Base-by-base conservation (phyloP, 2,113 vertebrate genomes). In the Hydropotes inermis region DNA sequence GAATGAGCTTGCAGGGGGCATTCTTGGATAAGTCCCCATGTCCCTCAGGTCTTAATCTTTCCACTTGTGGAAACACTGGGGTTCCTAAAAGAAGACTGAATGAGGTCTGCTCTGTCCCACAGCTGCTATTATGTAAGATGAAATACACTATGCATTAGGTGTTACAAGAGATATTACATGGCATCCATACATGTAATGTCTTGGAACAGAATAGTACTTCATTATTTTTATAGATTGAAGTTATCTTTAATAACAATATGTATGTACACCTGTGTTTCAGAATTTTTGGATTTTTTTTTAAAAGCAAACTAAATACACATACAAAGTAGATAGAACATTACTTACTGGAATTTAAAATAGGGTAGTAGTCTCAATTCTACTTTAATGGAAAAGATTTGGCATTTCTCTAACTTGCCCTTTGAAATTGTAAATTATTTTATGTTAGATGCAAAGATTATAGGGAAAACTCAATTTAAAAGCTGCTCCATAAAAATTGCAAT, bases 391-490 rank as follows among this genome's bases (percentile, higher is more conserved):
- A 64, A 47, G 13, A 64, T 15, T 23, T 36, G n/a, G 7, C 36
- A 50, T 83, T 90, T 92, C 54, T 90, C 76, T 70, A 91, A 91
- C 4, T 39, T 36, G 17, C 16, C 74, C 82, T 93, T 91, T 82
- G 52, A 76, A 76, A 94, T 3, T 36, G 6, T 25, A 15, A 82
- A 95, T 43, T 55, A n/a, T 78, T 13, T 1, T 6, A 36, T 17
- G 2, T 83, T 58, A 78, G 52, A 94, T 45, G 96, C 81, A 87
- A 85, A 92, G 50, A 50, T 55, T 50, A 52, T 61, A 21, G 5
- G 28, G 33, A 79, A 74, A 94, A 79, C 10, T 87, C 52, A 87
- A 28, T 78, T 47, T 89, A 84, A 93, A 95, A 95, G 55, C 58
- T 70, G 61, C 13, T 14, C 36, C 12, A 58, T 85, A 79, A 96